Base-by-base conservation (phyloP, 2,113 vertebrate species). In the Pavo muticus region DNA sequence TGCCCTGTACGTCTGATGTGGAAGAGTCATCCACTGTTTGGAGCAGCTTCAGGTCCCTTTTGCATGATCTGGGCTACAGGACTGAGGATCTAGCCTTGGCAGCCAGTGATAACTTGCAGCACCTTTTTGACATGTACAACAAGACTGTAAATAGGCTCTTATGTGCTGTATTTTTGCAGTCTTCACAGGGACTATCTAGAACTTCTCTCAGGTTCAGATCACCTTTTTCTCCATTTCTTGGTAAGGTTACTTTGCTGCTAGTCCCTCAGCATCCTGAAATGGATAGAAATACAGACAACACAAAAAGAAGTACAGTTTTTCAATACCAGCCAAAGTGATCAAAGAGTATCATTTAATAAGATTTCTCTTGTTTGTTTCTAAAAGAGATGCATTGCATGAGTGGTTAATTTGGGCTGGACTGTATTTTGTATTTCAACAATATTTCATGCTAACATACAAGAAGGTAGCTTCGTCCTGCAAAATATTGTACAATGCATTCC, bases 301-400 rank as follows among this genome's bases (percentile, higher is more conserved):
- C 17, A 87, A 91, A 95, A 85, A 75, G 18, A 91, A 88, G 83
- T 19, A 12, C 40, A 69, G 64, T 39, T 80, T 94, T 84, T 85
- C 42, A 30, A 0, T 95, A 52, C 73, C 65, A 84, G 56, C 56
- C 70, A 47, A 87, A 56, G 8, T 47, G 30, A 75, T 68, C 57
- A 35, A 61, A 59, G 68, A 9, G 2, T 56, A 17, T 45, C 39
- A 68, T 74, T 91, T 64, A 52, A 70, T 76, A 85, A 91, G 12
- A 59, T 79, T 56, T 70, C 47, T 68, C n/a, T 54, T 10, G 25
- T 14, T 93, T 72, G 13, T 57, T 91, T 85, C 15, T 40, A 60
- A 39, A 74, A 50, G 44, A 84, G 40, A 74, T 35, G 24, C 35
- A 39, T 88, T 89, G 65, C 17, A 10, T 14, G 14, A 61, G 11